Evolutionary conservation across 2,888 invertebrate species (phyloP).

Genomic region (Odontomyia ornata): DNA sequence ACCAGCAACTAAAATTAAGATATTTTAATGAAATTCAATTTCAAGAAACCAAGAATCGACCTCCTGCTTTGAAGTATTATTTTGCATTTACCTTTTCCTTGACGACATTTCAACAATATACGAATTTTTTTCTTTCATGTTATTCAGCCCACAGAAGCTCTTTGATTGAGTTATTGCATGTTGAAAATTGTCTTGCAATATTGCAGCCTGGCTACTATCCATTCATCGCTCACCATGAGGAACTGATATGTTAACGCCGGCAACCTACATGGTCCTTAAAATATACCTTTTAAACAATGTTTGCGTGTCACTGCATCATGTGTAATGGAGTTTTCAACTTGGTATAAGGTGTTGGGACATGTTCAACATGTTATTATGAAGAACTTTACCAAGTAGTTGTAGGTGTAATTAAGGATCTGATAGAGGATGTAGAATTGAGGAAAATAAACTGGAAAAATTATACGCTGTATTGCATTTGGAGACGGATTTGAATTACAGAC

Average conservation of each 20-base stretch:
- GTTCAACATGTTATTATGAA: too few species aligned
- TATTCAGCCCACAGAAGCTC: conserved; percentile 30
- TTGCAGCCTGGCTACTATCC: conserved; percentile 6
- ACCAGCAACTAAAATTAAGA: too few species aligned
- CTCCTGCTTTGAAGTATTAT: not conserved
- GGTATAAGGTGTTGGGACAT: too few species aligned
- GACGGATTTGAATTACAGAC: too few species aligned
- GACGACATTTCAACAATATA: not conserved
- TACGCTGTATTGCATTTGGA: too few species aligned
- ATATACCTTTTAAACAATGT: conserved; percentile 14
- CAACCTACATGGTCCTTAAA: not conserved
- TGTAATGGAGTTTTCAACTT: conserved; percentile 21
- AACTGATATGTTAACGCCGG: not conserved
- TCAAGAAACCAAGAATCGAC: not conserved
- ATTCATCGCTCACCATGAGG: not conserved
- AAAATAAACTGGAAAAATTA: too few species aligned
- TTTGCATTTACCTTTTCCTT: not conserved
- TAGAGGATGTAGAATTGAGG: too few species aligned
- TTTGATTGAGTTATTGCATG: conserved; percentile 38
- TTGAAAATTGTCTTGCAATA: conserved; percentile 28
- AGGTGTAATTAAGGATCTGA: too few species aligned
- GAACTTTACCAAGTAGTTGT: too few species aligned
- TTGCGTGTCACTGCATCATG: conserved; percentile 8
- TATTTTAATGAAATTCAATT: too few species aligned
- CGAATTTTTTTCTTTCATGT: not conserved